Evolutionary conservation across 2,888 invertebrate genomes (phyloP).

Genomic region (Galeopsomyia nigrocyanea): DNA sequence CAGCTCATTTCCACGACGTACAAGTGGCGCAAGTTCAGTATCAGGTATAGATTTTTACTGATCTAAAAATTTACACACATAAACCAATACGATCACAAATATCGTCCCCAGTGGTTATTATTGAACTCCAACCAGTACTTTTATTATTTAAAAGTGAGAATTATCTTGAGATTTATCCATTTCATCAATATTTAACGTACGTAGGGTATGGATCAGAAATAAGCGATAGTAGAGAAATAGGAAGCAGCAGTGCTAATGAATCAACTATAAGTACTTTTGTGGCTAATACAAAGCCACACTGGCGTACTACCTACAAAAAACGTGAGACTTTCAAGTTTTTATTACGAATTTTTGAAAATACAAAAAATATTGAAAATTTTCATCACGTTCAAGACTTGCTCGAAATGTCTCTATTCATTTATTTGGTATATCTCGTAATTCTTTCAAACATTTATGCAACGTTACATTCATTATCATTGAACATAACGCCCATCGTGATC

Average conservation of each 20-base stretch:
- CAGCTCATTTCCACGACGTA: constrained; percentile 74
- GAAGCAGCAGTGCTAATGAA: constrained; percentile 73
- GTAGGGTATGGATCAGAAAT: constrained; percentile 83
- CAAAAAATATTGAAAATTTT: constrained; percentile 1
- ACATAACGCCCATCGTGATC: not conserved
- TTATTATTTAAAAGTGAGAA: constrained; percentile 1
- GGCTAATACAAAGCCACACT: constrained; percentile 68
- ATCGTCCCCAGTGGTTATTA: not conserved
- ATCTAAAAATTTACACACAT: no score
- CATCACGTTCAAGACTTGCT: not conserved
- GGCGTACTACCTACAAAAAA: constrained; percentile 77
- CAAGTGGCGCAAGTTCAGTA: constrained; percentile 86
- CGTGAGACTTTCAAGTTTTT: constrained; percentile 68
- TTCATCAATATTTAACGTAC: constrained; percentile 41
- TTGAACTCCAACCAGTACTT: not conserved
- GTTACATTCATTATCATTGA: not conserved
- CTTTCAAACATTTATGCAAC: not conserved
- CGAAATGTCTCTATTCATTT: not conserved
- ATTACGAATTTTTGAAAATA: constrained; percentile 12
- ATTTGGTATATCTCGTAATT: not conserved
- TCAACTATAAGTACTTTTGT: constrained; percentile 67
- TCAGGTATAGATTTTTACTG: constrained; percentile 71
- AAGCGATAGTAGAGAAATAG: constrained; percentile 75
- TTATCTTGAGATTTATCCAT: not conserved
- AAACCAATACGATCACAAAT: no score